Base-by-base conservation (phyloP, 1,140 invertebrate genomes). In the Ectropis grisescens region DNA sequence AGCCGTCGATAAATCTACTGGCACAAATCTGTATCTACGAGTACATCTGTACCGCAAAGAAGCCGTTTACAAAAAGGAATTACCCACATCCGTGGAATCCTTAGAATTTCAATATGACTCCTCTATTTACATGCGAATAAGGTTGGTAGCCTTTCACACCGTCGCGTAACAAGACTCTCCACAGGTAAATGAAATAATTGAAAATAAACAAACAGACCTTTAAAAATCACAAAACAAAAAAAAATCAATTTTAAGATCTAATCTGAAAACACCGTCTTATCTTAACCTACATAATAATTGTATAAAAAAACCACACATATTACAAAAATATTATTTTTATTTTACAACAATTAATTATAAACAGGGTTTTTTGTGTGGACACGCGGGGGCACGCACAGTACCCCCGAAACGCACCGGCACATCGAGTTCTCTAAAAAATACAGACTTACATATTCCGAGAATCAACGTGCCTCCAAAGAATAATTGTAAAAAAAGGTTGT, bases 31-130 rank as follows among this genome's bases (percentile, higher is more conserved):
- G 39, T 38, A 46, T 41, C 47, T 44, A 49, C 48, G 38, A n/a
- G n/a, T n/a, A n/a, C n/a, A n/a, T 41, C 26, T 31, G 39, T 25
- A 47, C 52, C 50, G 37, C 49, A 52, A 56, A 51, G 41, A 41
- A 43, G 42, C 34, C 39, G 45, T 42, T 36, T 45, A 58, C 55
- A 51, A 54, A 60, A 60, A 54, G 47, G 53, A 57, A 51, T 56
- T 57, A 60, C 57, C 46, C 43, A 41, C 41, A 52, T 53, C 49
- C 41, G 33, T 38, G 50, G 57, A 54, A 60, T 60, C 53, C 50
- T 50, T 57, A 57, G 57, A 60, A 60, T 60, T 60, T 60, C 57
- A 60, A 60, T 57, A 60, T 57, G 57, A 57, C 57, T 60, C 41
- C 45, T 47, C 31, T 43, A 60, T 60, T 60, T 60, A 60, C 57